Evolutionary conservation across 2,113 vertebrate genomes (phyloP).

Genomic region (Edolisoma coerulescens): DNA sequence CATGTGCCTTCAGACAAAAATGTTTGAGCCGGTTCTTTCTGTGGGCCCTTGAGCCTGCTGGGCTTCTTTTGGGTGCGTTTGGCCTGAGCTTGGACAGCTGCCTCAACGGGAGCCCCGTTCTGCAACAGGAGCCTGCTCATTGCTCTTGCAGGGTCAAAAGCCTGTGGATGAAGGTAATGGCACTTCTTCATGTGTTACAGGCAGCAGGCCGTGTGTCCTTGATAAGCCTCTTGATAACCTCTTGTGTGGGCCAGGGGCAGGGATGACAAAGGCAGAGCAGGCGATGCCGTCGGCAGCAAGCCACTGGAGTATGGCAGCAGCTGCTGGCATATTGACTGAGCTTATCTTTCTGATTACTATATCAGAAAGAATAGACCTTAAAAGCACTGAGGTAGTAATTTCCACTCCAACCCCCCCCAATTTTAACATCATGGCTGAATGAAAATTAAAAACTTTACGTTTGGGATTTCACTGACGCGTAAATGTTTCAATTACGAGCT

Average conservation of each 20-base stretch:
- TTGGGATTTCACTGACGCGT: neutral
- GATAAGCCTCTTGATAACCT: neutral
- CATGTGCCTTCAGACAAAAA: neutral
- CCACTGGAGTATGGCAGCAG: accelerated
- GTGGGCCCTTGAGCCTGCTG: neutral
- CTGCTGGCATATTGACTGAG: neutral
- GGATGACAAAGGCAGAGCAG: neutral
- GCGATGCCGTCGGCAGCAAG: accelerated
- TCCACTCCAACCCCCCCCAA: neutral
- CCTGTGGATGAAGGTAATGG: neutral
- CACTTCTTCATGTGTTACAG: accelerated
- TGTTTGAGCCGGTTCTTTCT: neutral
- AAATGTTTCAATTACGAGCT: constrained; percentile 18
- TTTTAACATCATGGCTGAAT: constrained; percentile 57
- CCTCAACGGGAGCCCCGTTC: accelerated
- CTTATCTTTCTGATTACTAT: neutral
- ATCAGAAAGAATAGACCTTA: neutral
- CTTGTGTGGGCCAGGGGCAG: neutral
- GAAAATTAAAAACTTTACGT: constrained; percentile 62
- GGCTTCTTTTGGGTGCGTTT: accelerated
- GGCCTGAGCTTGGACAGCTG: neutral
- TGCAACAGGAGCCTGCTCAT: neutral
- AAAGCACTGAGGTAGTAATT: neutral
- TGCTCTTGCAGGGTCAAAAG: neutral
- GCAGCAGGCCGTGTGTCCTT: neutral